A percentile compares a stretch with the other conserved stretches of the same genome.
Conservation (phyloP, 2,113 vertebrate genomes). For the Nettapus auritus region DNA sequence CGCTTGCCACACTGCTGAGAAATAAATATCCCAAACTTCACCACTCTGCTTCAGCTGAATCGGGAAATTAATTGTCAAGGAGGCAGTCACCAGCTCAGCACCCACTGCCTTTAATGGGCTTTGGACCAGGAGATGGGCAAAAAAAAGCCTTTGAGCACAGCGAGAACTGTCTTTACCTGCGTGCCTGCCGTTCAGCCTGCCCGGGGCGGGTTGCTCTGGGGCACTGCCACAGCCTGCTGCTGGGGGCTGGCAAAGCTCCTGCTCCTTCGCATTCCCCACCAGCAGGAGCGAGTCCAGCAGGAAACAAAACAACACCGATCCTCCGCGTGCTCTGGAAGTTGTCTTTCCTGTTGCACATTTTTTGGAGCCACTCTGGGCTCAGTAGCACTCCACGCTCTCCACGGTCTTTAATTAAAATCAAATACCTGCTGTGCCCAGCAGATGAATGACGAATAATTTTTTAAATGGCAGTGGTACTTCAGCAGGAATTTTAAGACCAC, state of each 20-base stretch:
- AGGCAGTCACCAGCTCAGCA: not conserved
- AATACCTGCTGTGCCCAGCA: not conserved
- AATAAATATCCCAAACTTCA: not conserved
- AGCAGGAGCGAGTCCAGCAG: not conserved
- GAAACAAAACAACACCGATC: not conserved
- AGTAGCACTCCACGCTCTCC: not conserved
- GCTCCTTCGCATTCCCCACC: not conserved
- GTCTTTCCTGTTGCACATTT: not conserved
- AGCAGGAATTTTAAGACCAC: not conserved
- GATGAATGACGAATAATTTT: not conserved
- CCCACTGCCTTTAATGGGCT: not conserved
- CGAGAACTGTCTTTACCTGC: not conserved
- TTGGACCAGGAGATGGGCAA: not conserved
- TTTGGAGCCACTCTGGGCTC: not conserved
- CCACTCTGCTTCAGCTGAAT: not conserved
- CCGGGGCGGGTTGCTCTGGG: not conserved
- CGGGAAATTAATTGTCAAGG: not conserved
- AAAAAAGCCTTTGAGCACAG: not conserved
- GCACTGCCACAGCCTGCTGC: not conserved
- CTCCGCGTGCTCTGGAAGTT: not conserved
- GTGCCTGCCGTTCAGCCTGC: rapidly evolving
- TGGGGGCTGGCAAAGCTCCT: not conserved
- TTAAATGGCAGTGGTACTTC: not conserved
- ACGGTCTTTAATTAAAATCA: slow-evolving; percentile 6
- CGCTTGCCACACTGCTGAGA: not conserved